Evolutionary conservation across 2,888 invertebrate genomes (phyloP).

Genomic region (Oithona nana): DNA sequence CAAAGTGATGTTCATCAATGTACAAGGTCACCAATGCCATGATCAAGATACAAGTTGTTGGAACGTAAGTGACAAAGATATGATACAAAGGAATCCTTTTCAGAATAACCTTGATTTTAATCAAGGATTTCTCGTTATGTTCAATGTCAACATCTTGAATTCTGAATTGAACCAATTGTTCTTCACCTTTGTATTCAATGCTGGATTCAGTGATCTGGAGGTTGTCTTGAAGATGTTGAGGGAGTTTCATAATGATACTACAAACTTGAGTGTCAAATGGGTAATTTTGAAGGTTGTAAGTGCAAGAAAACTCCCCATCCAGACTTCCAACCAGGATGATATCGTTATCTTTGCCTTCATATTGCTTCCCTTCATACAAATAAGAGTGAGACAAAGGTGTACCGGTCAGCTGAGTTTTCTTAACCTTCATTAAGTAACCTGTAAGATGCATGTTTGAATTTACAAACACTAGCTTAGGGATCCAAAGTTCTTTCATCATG

Average conservation of each 20-base stretch:
- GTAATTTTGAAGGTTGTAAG: background rate
- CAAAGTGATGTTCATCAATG: slow-evolving; percentile 8
- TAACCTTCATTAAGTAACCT: too few species aligned
- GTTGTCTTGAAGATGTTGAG: background rate
- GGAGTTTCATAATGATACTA: background rate
- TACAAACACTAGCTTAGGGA: too few species aligned
- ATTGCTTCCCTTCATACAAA: background rate
- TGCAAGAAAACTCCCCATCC: background rate
- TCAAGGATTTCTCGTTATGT: background rate
- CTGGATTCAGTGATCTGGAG: background rate
- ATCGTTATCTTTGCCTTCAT: background rate
- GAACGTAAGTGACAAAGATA: slow-evolving; percentile 1
- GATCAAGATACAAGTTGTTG: background rate
- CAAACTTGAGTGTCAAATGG: slow-evolving; percentile 11
- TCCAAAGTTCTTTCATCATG: background rate
- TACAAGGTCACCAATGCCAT: background rate
- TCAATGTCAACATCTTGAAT: background rate
- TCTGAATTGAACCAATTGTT: background rate
- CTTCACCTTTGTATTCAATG: background rate
- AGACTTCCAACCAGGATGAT: background rate
- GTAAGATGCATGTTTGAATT: too few species aligned
- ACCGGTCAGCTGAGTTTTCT: too few species aligned
- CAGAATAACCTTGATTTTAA: background rate
- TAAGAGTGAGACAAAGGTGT: too few species aligned
- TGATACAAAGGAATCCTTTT: background rate